Percentiles rank a stretch among this genome's conserved stretches.
These are phyloP conservation scores for Colletes latitarsis DNA, from an alignment of 1,140 invertebrate genomes.

Conservation along the genomic window DNA sequence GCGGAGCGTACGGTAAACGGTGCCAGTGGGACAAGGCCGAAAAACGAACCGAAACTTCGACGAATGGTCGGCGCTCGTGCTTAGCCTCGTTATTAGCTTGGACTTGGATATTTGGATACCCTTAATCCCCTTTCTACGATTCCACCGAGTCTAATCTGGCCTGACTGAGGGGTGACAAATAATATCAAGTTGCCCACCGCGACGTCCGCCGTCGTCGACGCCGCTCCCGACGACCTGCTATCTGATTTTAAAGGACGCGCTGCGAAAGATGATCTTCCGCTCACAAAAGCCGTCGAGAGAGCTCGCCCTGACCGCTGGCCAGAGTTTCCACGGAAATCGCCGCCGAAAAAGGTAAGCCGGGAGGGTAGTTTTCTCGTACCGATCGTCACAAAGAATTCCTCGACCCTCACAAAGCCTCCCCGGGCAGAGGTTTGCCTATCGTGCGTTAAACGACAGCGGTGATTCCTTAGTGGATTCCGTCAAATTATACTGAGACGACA, in stretches of 20 bases:
- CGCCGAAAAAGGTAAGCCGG: background rate
- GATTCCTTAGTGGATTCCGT: background rate
- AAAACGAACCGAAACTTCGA: slow-evolving; percentile 43
- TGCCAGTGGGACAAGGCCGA: slow-evolving; percentile 13
- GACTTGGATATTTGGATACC: slow-evolving; percentile 77
- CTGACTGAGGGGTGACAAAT: slow-evolving; percentile 72
- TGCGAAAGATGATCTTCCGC: slow-evolving; percentile 51
- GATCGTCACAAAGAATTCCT: background rate
- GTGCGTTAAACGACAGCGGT: background rate
- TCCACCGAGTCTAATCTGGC: slow-evolving; percentile 64
- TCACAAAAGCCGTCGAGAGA: slow-evolving; percentile 42
- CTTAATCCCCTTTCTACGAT: slow-evolving; percentile 73
- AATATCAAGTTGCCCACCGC: slow-evolving; percentile 69
- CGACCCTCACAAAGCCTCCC: background rate
- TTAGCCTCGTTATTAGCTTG: slow-evolving; percentile 67
- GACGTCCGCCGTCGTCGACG: background rate
- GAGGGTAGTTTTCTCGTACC: background rate
- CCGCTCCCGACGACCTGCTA: slow-evolving; percentile 41
- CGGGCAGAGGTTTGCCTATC: background rate
- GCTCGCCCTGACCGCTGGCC: background rate
- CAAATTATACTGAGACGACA: background rate
- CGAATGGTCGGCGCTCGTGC: slow-evolving; percentile 38
- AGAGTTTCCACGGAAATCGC: slow-evolving; percentile 37
- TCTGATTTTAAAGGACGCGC: slow-evolving; percentile 61
- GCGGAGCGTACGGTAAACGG: background rate